phyloP scores from a whole-genome alignment of 1,140 invertebrate species.

The Trachymyrmex cornetzi region DNA sequence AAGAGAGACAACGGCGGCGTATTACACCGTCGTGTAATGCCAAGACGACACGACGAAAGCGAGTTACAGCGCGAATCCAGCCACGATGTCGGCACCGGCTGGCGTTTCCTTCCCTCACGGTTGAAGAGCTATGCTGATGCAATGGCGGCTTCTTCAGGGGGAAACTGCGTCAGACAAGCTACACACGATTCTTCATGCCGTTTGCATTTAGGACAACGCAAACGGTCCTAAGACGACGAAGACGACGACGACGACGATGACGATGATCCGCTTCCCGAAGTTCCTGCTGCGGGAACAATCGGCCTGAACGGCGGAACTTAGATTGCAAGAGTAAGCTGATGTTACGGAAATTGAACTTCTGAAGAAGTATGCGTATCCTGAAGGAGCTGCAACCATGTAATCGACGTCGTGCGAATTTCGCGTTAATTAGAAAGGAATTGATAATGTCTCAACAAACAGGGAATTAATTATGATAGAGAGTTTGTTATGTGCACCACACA shows the following conservation, averaged over 20 bases:
- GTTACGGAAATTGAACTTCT: slow-evolving; percentile 71
- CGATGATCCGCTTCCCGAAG: slow-evolving; percentile 57
- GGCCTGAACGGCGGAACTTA: slow-evolving; percentile 69
- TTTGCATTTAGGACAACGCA: slow-evolving; percentile 65
- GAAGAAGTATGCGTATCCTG: slow-evolving; percentile 49
- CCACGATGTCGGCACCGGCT: slow-evolving; percentile 62
- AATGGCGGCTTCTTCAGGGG: slow-evolving; percentile 46
- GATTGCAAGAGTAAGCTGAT: slow-evolving; percentile 72
- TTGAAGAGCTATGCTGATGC: slow-evolving; percentile 42
- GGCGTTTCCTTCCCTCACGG: slow-evolving; percentile 59
- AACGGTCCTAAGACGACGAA: slow-evolving; percentile 22
- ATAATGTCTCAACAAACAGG: slow-evolving; percentile 41
- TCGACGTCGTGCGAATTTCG: slow-evolving; percentile 35
- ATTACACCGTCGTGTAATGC: slow-evolving; percentile 57
- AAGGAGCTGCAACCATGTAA: slow-evolving; percentile 54
- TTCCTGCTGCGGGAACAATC: slow-evolving; percentile 65
- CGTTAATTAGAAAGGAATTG: slow-evolving; percentile 53
- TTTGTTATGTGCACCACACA: not conserved
- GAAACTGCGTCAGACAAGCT: slow-evolving; percentile 61
- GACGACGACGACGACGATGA: slow-evolving; percentile 35
- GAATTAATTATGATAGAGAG: slow-evolving; percentile 57
- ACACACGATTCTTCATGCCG: slow-evolving; percentile 55
- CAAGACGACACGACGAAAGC: slow-evolving; percentile 53
- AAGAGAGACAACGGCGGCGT: slow-evolving; percentile 62
- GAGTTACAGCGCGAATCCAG: slow-evolving; percentile 60